A percentile compares a stretch with the other conserved stretches of the same genome.
phyloP scores from a whole-genome alignment of 2,888 invertebrate species.

The Steinernema hermaphroditum region DNA sequence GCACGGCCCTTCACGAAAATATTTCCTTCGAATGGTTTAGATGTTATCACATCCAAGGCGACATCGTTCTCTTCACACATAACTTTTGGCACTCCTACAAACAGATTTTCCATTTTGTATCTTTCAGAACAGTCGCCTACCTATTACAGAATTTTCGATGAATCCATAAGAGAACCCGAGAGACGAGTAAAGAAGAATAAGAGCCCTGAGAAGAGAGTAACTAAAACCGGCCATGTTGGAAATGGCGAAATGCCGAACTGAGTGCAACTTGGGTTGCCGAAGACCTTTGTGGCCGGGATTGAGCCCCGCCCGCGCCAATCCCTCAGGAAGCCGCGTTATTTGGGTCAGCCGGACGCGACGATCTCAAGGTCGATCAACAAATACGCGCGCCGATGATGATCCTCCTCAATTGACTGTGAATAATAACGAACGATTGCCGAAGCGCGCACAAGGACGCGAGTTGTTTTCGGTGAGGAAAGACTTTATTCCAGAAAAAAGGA shows the following conservation, averaged over 20 bases:
- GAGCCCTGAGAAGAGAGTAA: not conserved
- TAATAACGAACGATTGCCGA: slow-evolving; percentile 11
- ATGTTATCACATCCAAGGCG: slow-evolving; percentile 62
- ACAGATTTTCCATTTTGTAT: not conserved
- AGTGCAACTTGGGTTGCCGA: not conserved
- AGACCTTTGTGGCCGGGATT: slow-evolving; percentile 9
- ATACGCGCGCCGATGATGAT: slow-evolving; percentile 24
- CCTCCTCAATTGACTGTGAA: slow-evolving; percentile 29
- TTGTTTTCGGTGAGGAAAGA: slow-evolving; percentile 9
- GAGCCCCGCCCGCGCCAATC: slow-evolving; percentile 12
- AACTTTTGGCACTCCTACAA: slow-evolving; percentile 62
- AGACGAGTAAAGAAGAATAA: not conserved
- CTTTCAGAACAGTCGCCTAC: slow-evolving; percentile 37
- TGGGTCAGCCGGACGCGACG: slow-evolving; percentile 24
- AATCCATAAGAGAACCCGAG: slow-evolving; percentile 1
- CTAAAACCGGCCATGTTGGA: not conserved
- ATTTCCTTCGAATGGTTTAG: slow-evolving; percentile 62
- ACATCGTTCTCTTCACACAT: slow-evolving; percentile 64
- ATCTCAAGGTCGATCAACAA: slow-evolving; percentile 29
- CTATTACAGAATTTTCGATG: slow-evolving; percentile 49
- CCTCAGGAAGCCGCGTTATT: slow-evolving; percentile 20
- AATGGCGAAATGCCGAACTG: slow-evolving; percentile 11
- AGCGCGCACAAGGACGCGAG: slow-evolving; percentile 12
- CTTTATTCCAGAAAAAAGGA: no score
- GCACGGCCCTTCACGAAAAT: slow-evolving; percentile 66